phyloP scores from a whole-genome alignment of 2,888 invertebrate species.

The Synergus gifuensis region DNA sequence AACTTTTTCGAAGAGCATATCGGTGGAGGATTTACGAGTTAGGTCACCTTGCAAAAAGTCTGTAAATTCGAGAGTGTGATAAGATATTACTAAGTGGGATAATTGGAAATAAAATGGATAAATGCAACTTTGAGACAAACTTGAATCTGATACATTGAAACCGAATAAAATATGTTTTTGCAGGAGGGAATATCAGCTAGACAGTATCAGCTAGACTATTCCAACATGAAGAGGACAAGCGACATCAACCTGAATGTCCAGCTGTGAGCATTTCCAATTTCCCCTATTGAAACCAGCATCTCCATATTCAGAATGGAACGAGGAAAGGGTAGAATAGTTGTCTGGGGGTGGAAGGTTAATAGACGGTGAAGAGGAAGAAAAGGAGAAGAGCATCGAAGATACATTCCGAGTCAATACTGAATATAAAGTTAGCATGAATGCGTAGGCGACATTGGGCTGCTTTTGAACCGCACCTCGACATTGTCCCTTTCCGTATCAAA shows the following conservation, averaged over 20 bases:
- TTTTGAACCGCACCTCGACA: conserved; percentile 38
- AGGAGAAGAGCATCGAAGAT: conserved; percentile 26
- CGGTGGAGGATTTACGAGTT: neutral
- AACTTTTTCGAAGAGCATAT: neutral
- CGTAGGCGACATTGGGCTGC: conserved; percentile 30
- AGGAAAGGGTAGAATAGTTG: conserved; percentile 38
- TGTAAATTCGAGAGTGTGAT: neutral
- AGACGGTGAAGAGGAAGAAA: conserved; percentile 12
- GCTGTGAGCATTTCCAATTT: conserved; percentile 43
- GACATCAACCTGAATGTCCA: conserved; percentile 44
- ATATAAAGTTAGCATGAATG: conserved; percentile 35
- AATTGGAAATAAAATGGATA: neutral
- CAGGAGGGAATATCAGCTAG: neutral
- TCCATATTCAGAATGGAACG: conserved; percentile 35
- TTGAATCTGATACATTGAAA: neutral
- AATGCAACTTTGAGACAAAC: neutral
- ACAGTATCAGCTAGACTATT: neutral
- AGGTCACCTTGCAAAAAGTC: neutral
- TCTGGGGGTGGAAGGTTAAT: conserved; percentile 40
- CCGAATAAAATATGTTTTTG: neutral
- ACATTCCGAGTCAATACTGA: conserved; percentile 41
- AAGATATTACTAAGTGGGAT: neutral
- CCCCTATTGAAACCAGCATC: conserved; percentile 42
- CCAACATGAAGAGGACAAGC: neutral
- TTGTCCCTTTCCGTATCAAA: conserved; percentile 30